Percentiles rank a stretch among this genome's conserved stretches.
phyloP scores from a whole-genome alignment of 2,888 invertebrate genomes.

The Rutpela maculata region DNA sequence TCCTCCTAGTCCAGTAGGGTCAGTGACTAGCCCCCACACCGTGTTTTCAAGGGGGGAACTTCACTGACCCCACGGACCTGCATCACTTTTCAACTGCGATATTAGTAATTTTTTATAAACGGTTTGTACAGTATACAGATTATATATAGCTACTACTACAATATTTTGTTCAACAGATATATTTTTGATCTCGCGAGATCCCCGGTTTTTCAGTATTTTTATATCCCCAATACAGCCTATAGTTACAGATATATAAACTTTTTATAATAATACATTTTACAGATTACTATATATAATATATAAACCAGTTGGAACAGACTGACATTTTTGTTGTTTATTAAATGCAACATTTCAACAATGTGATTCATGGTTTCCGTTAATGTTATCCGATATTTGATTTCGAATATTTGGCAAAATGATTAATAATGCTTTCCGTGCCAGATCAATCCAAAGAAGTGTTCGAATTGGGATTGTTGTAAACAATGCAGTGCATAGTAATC shows the following conservation, averaged over 20 bases:
- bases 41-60: background rate
- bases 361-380: constrained; percentile 44
- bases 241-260: constrained; percentile 60
- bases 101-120: constrained; percentile 71
- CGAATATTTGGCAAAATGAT: constrained; percentile 68
- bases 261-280: constrained; percentile 57
- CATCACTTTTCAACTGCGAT: constrained; percentile 68
- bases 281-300: constrained; percentile 55
- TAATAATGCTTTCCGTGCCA: constrained; percentile 16
- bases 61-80: constrained; percentile 24
- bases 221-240: constrained; percentile 60
- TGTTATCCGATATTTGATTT: constrained; percentile 41
- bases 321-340: constrained; percentile 59
- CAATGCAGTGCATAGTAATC: background rate
- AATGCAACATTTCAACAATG: constrained; percentile 37
- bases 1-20: constrained; percentile 47
- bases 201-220: constrained; percentile 65
- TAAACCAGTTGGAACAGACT: constrained; percentile 67
- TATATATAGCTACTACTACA: constrained; percentile 63
- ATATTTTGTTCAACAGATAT: constrained; percentile 64
- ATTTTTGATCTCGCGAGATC: constrained; percentile 61
- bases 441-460: background rate
- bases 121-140: constrained; percentile 73
- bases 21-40: constrained; percentile 21
- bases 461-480: background rate